A percentile compares a stretch with the other conserved stretches of the same genome.
phyloP scores from a whole-genome alignment of 1,140 invertebrate species.

The Tribolium castaneum region DNA sequence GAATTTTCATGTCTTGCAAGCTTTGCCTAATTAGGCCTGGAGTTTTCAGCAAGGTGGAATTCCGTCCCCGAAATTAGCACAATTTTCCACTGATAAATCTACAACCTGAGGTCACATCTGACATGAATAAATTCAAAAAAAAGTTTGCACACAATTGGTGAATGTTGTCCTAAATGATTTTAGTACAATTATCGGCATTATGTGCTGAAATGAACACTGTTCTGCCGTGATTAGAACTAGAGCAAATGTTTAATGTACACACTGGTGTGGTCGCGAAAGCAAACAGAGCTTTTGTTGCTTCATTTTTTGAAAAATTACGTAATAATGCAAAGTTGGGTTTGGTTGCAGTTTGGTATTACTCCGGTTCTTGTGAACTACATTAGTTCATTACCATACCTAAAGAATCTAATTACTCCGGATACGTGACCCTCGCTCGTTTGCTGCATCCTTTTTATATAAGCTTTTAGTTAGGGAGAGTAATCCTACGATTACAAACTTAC shows the following conservation, averaged over 20 bases:
- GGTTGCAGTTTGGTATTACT: conserved; percentile 1
- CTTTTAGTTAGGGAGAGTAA: conserved; percentile 25
- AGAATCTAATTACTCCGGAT: conserved; percentile 32
- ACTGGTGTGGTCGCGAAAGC: not conserved
- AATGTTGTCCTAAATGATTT: too few species aligned
- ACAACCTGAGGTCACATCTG: not conserved
- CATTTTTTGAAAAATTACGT: too few species aligned
- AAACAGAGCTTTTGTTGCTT: not conserved
- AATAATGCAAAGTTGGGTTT: not conserved
- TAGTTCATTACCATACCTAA: conserved; percentile 34
- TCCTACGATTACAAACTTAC: conserved; percentile 24
- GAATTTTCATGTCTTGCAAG: not conserved
- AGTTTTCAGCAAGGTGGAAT: not conserved
- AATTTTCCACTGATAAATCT: too few species aligned
- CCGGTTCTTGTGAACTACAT: conserved; percentile 13
- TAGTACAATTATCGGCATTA: too few species aligned
- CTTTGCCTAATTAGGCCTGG: not conserved
- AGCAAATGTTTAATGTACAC: too few species aligned
- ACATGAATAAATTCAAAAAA: not conserved
- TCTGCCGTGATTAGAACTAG: too few species aligned
- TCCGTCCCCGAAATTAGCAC: not conserved
- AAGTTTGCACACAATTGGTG: too few species aligned
- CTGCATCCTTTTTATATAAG: conserved; percentile 10
- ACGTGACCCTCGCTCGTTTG: conserved; percentile 29
- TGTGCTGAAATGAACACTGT: too few species aligned